Conservation (phyloP, 92 coral and sea anemone species). For the Actinostola sp. region DNA sequence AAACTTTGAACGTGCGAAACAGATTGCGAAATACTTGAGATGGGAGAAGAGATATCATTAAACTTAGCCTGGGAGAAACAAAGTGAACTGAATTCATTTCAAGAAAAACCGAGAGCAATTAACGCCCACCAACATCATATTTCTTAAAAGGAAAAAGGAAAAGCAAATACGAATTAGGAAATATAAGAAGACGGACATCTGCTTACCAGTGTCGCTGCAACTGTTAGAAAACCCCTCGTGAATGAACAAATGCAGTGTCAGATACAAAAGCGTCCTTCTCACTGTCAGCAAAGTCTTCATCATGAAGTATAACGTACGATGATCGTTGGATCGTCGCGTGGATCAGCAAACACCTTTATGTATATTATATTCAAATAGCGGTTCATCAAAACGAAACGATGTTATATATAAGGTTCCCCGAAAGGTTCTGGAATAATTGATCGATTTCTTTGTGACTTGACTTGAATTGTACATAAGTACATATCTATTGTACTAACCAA, state of each 20-base stretch:
- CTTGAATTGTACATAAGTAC: slow-evolving; percentile 2
- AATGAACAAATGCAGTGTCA: not conserved
- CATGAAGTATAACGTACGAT: not conserved
- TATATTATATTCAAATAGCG: slow-evolving; percentile 6
- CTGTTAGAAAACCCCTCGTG: not conserved
- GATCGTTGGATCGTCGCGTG: not conserved
- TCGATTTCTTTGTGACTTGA: slow-evolving; percentile 10
- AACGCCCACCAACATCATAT: not conserved
- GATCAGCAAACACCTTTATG: not conserved
- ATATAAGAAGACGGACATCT: not conserved
- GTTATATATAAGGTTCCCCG: not conserved
- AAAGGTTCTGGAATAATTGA: slow-evolving; percentile 20
- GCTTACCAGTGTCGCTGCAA: slow-evolving; percentile 24
- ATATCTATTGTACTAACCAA: slow-evolving; percentile 6
- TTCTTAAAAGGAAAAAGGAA: slow-evolving; percentile 1
- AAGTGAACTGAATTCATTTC: too few species aligned
- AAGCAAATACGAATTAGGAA: slow-evolving; percentile 1
- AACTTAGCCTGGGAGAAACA: too few species aligned
- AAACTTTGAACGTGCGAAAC: not conserved
- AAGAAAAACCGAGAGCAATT: not conserved
- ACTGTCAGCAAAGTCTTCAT: not conserved
- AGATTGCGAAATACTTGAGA: not conserved
- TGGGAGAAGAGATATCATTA: too few species aligned
- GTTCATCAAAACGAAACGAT: slow-evolving; percentile 15
- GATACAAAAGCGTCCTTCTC: not conserved